Evolutionary conservation across 2,797 vertebrate species (phyloP), one percentile per base, ranked within the genome.

Genomic region (Phrynocephalus forsythii): DNA sequence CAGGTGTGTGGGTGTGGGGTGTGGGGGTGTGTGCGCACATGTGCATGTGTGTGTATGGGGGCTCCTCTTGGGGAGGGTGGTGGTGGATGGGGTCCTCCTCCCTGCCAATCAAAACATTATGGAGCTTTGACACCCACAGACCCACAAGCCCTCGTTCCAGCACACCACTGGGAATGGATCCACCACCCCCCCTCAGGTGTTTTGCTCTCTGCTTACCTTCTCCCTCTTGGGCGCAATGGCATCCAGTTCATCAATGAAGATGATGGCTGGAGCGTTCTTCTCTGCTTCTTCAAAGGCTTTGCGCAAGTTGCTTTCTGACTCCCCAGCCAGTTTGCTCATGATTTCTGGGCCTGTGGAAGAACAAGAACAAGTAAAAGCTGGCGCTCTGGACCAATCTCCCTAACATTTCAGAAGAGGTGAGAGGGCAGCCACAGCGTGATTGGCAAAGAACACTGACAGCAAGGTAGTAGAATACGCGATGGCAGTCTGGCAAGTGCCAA

Each of bases 201-300:
- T 56, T n/a, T 18, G 6, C 20, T 20, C 28, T 11, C 52, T 56
- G 52, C 86, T 90, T 79, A 95, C 95, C 92, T 95, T 95, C 90
- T 95, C 95, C 78, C 95, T 91, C 89, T 95, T 95, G 2, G 94
- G 95, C 33, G 95, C 95, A n/a, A 95, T 95, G 26, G 95, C 93
- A 28, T 95, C 95, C 83, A 95, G 88, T 63, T 95, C 95, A 24
- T 95, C 95, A 11, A 95, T 95, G 92, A 95, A 95, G 89, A 95
- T 95, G 73, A 95, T 95, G 50, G 95, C 95, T 10, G 95, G 95
- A 22, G 95, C 94, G 5, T 95, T 95, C 82, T 95, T 95, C 91
- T 95, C 95, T 0, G 91, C 95, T 79, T 95, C 95, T 75, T 95
- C 95, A 16, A 95, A 95, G 33, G 95, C 95, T 90, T 95, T 95